phyloP scores from a whole-genome alignment of 2,113 vertebrate species.

The Strix aluco region DNA sequence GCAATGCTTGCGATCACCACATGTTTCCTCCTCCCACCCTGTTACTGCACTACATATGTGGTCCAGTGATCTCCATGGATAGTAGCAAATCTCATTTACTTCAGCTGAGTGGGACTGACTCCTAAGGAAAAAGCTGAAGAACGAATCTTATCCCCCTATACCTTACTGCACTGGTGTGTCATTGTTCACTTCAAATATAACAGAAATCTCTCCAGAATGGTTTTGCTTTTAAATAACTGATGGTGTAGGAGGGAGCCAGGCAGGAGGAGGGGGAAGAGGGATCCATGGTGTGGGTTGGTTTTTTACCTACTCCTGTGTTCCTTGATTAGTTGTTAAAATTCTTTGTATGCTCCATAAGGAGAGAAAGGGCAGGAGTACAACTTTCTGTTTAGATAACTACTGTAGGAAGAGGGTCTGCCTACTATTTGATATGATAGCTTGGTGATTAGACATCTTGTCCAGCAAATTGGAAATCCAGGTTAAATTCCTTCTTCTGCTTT shows the following conservation, averaged over 20 bases:
- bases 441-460: background rate
- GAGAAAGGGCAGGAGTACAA: background rate
- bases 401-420: background rate
- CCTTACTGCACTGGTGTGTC: background rate
- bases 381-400: background rate
- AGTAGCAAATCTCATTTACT: background rate
- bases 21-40: background rate
- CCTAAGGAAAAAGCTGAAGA: background rate
- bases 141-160: background rate
- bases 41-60: fast-evolving
- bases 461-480: background rate
- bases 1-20: background rate
- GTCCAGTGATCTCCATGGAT: background rate
- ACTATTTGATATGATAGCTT: background rate
- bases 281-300: background rate
- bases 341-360: background rate
- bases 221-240: background rate
- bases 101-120: background rate
- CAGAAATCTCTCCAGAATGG: background rate
- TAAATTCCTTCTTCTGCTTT: background rate
- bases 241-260: background rate
- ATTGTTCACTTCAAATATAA: background rate
- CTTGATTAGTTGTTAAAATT: background rate
- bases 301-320: background rate
- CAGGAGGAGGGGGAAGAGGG: no score